Conservation (phyloP, 1,140 invertebrate species). For the Drosophila triauraria region DNA sequence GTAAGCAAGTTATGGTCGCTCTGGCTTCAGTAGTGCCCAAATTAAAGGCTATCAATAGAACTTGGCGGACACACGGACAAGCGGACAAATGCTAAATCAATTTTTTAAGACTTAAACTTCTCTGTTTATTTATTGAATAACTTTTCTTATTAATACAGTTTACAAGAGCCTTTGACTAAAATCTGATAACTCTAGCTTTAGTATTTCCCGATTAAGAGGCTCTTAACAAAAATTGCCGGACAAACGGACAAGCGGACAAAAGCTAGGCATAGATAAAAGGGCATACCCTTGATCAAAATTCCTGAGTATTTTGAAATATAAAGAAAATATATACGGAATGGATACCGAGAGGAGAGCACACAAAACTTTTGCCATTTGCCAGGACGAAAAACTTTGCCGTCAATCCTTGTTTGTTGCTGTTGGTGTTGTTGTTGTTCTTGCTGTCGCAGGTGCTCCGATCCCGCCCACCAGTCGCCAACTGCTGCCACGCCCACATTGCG, state of each 20-base stretch:
- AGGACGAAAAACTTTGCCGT: slow-evolving; percentile 71
- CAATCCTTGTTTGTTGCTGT: slow-evolving; percentile 35
- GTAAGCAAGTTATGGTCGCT: no score
- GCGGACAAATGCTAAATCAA: no score
- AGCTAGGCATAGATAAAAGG: not conserved
- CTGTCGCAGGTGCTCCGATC: slow-evolving; percentile 47
- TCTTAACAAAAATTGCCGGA: not conserved
- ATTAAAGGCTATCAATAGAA: no score
- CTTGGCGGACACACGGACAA: no score
- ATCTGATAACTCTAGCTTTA: not conserved
- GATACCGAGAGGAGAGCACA: slow-evolving; percentile 15
- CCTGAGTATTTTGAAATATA: slow-evolving; percentile 10
- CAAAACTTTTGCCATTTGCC: slow-evolving; percentile 72
- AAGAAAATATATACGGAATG: slow-evolving; percentile 28
- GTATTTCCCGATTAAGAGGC: not conserved
- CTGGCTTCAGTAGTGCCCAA: not conserved
- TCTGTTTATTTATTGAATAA: no score
- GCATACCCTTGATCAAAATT: not conserved
- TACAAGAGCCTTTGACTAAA: not conserved
- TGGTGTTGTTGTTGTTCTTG: slow-evolving; percentile 13
- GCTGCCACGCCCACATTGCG: slow-evolving; percentile 75
- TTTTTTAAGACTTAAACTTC: no score
- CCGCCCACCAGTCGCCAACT: slow-evolving; percentile 27
- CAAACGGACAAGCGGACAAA: not conserved
- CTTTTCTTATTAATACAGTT: not conserved